These are phyloP conservation scores for Temnothorax longispinosus DNA, from an alignment of 1,140 invertebrate species.

Conservation along the genomic window DNA sequence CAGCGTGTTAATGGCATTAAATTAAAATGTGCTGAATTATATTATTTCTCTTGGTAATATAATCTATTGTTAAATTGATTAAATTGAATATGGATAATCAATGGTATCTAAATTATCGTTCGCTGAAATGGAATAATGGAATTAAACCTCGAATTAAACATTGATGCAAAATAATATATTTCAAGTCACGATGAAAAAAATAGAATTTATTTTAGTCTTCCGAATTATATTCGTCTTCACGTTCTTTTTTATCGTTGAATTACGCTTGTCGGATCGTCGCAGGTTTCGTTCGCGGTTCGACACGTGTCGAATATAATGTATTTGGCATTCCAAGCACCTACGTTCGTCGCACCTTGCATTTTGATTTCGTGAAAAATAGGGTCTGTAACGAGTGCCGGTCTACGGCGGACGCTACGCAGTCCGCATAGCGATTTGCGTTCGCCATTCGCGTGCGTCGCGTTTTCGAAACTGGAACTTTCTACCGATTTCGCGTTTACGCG, in stretches of 20 bases:
- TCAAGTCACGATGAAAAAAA: background rate
- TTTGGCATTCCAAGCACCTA: constrained; percentile 69
- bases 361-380: constrained; percentile 68
- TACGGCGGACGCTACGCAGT: constrained; percentile 6
- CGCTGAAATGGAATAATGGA: background rate
- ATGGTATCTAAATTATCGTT: background rate
- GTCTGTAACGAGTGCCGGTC: constrained; percentile 53
- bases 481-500: constrained; percentile 62
- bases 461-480: constrained; percentile 76
- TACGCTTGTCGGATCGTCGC: background rate
- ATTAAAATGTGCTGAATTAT: background rate
- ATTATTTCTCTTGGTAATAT: constrained; percentile 13
- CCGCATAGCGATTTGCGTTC: constrained; percentile 62
- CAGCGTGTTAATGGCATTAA: background rate
- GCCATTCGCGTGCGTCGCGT: constrained; percentile 30
- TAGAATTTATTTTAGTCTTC: background rate
- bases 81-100: background rate
- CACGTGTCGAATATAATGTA: constrained; percentile 55
- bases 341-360: constrained; percentile 63
- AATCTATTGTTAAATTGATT: constrained; percentile 6
- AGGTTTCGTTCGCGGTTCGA: constrained; percentile 50
- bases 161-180: background rate
- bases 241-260: background rate
- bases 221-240: background rate
- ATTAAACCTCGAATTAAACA: too few species aligned